Evolutionary conservation across 2,113 vertebrate species (phyloP), one percentile per base, ranked within the genome.

Genomic region (Gila orcuttii): DNA sequence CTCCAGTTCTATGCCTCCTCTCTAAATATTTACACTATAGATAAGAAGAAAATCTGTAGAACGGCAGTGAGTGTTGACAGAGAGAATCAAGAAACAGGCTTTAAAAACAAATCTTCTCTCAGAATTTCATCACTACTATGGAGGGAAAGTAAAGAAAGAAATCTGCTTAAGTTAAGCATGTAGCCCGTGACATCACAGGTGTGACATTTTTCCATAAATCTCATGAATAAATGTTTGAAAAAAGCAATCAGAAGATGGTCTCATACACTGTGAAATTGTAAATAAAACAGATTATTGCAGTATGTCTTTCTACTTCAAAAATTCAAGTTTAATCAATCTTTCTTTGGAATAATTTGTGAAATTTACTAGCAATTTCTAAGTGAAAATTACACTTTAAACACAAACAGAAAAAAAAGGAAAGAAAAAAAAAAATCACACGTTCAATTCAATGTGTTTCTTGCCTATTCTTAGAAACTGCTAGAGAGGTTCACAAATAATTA

Each of bases 1-100:
- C 66, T 23, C 73, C 85, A 79, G 79, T 89, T 90, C 88, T 64
- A 74, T 87, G 88, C 87, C 11, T n/a, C 47, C 21, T 80, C 45
- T 86, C 73, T 87, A 86, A 87, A 85, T 82, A 77, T 87, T 87
- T 86, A 79, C 64, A 79, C 4, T 50, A 3, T 3, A 7, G 42
- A 25, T 64, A 42, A 64, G 78, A 33, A 85, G 33, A 39, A 66
- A n/a, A n/a, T 45, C 59, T 21, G 50, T 25, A n/a, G 71, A 74
- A 15, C n/a, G 11, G 2, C 47, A 47, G 42, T 10, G 12, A 33
- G 39, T 31, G 52, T 36, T 79, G 39, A 42, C 55, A 60, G 55
- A 79, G 21, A 25, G 10, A 39, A 79, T 39, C 8, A 39, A n/a
- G 55, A 60, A n/a, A 42, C 19, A 0, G 19, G 28, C 1, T 55